Evolutionary conservation across 37 sponge, comb jelly and placozoan species (phyloP).

Genomic region (Cliona cf. orientalis): DNA sequence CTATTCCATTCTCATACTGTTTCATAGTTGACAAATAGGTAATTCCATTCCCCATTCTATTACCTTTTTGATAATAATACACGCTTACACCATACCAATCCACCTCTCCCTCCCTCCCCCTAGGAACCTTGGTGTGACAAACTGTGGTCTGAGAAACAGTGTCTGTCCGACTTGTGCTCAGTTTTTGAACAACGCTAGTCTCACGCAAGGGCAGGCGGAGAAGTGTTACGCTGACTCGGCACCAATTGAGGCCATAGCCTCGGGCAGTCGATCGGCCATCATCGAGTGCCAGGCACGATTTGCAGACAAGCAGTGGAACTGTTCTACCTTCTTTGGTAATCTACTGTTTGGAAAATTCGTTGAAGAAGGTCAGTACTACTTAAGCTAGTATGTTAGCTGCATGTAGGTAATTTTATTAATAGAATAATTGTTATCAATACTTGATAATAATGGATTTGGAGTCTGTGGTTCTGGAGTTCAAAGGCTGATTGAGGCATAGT

Average conservation of each 20-base stretch:
- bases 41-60: no score
- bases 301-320: conserved; percentile 53
- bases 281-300: conserved; percentile 55
- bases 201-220: not conserved
- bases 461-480: not conserved
- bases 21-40: no score
- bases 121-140: conserved; percentile 19
- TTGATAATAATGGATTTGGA: not conserved
- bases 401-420: no score
- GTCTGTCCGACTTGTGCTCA: conserved; percentile 20
- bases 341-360: conserved; percentile 58
- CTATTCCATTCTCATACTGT: no score
- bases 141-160: not conserved
- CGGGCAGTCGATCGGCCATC: conserved; percentile 29
- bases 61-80: no score
- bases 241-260: conserved; percentile 27
- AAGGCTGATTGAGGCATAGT: not conserved
- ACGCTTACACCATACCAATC: not conserved
- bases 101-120: not conserved
- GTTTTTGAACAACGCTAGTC: not conserved
- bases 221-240: conserved; percentile 7
- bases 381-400: not conserved
- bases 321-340: conserved; percentile 49
- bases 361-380: conserved; percentile 32
- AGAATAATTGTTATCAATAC: not conserved